Conservation (phyloP, 2,797 vertebrate genomes). For the Rallus crepitans region DNA sequence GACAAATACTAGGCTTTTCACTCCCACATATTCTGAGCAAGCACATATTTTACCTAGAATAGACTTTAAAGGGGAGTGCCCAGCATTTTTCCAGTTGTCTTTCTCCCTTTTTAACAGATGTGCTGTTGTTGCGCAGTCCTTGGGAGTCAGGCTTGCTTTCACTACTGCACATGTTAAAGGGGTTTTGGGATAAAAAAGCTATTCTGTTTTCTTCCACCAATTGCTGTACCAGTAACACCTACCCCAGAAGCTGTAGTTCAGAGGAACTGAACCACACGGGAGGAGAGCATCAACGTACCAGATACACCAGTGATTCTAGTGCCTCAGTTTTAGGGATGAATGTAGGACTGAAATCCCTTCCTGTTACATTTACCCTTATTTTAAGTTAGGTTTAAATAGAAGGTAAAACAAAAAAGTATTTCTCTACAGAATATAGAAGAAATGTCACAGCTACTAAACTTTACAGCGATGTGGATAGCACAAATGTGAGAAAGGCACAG, state of each 20-base stretch:
- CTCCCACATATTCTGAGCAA: slow-evolving; percentile 6
- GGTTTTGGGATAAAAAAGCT: neutral
- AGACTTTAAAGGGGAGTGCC: neutral
- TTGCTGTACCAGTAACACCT: neutral
- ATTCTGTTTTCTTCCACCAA: neutral
- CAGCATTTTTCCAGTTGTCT: neutral
- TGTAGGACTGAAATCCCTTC: neutral
- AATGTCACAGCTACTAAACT: neutral
- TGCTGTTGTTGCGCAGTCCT: neutral
- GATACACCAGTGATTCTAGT: neutral
- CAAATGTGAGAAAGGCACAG: neutral
- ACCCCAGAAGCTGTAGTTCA: neutral
- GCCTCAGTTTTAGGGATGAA: neutral
- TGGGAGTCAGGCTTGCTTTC: neutral
- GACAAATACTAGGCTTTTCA: slow-evolving; percentile 3
- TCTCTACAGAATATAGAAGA: neutral
- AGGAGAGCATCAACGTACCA: neutral
- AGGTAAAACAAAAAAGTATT: neutral
- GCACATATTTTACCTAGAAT: slow-evolving; percentile 7
- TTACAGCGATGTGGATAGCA: neutral
- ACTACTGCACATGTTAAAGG: neutral
- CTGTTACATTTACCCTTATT: neutral
- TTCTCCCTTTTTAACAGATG: slow-evolving; percentile 19
- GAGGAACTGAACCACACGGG: neutral
- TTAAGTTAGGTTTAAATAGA: neutral